Percentiles rank a stretch among this genome's conserved stretches.
Evolutionary conservation across 2,113 vertebrate genomes (phyloP).

Genomic region (Ceyx cyanopectus): DNA sequence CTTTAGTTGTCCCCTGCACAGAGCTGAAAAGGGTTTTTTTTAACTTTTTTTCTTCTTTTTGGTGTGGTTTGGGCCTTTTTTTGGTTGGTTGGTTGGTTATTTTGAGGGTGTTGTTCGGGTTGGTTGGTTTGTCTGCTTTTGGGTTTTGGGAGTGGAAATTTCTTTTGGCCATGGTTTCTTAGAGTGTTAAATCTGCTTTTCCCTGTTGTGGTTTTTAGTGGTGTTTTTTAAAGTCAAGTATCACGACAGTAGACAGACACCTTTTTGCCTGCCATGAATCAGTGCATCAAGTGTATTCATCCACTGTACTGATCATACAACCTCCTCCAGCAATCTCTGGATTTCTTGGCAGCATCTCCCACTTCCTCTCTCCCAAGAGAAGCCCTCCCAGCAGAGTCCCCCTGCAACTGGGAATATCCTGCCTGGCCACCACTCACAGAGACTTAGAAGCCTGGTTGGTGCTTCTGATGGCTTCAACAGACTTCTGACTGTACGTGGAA

Average conservation of each 20-base stretch:
- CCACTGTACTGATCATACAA: background rate
- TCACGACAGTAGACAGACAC: background rate
- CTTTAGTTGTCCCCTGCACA: background rate
- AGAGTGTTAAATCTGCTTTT: background rate
- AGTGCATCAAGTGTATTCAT: background rate
- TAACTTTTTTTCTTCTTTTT: background rate
- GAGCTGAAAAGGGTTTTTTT: background rate
- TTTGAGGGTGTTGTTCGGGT: no score
- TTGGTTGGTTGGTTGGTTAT: no score
- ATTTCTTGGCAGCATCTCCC: constrained; percentile 5
- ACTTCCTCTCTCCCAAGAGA: background rate
- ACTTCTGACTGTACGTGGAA: background rate
- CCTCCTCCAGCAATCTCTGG: background rate
- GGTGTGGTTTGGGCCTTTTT: background rate
- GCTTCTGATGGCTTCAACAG: constrained; percentile 3
- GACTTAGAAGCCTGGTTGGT: background rate
- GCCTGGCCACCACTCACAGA: background rate
- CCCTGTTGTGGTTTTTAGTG: background rate
- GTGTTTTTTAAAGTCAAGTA: background rate
- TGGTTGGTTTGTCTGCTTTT: no score
- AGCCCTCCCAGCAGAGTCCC: constrained; percentile 9
- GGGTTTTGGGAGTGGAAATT: background rate
- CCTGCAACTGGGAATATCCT: background rate
- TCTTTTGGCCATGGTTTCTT: background rate
- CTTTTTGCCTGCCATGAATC: background rate